Base-by-base conservation (phyloP, 2,888 invertebrate species). In the Melanargia galathea region DNA sequence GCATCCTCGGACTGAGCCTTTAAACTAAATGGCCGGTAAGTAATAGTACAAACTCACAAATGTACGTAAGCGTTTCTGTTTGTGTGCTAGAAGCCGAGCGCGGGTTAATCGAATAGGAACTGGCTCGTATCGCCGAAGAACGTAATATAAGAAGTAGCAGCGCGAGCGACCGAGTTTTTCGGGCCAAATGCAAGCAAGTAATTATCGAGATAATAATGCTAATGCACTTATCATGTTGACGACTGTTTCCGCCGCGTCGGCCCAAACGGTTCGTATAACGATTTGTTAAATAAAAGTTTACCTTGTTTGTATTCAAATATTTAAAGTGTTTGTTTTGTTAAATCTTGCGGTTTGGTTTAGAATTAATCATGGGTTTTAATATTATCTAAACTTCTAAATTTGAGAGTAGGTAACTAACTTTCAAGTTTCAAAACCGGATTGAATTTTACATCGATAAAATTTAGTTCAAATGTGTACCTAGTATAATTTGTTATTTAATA, bases 141-240 rank as follows among this genome's bases (percentile, higher is more conserved):
- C 76, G 83, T 86, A 87, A 87, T 85, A 85, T 83, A 86, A 89
- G 83, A 84, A 81, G 80, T 82, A 18, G n/a, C n/a, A 18, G 0
- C 8, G 84, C 77, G 62, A 62, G 49, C 63, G 60, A 60, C 62
- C 54, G 49, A 59, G 52, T 68, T 65, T 88, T 90, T 90, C 84
- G 84, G 90, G 85, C 83, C 86, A 88, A 90, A 90, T 89, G 87
- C 88, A 88, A 83, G 85, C 84, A 84, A 89, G 88, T 90, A 91
- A 91, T 91, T 90, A 89, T 87, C 79, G 84, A 88, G 90, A 90
- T 90, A 90, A 88, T 89, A 90, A 91, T 91, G 90, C 89, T 90
- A 90, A 90, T 90, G 90, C 89, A 90, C 89, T 90, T 90, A 90
- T 90, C 89, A 82, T 88, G 87, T 87, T 87, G 84, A 87, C 86